Evolutionary conservation across 23 tunicate species (phyloP).

Genomic region (Halocynthia aurantium): DNA sequence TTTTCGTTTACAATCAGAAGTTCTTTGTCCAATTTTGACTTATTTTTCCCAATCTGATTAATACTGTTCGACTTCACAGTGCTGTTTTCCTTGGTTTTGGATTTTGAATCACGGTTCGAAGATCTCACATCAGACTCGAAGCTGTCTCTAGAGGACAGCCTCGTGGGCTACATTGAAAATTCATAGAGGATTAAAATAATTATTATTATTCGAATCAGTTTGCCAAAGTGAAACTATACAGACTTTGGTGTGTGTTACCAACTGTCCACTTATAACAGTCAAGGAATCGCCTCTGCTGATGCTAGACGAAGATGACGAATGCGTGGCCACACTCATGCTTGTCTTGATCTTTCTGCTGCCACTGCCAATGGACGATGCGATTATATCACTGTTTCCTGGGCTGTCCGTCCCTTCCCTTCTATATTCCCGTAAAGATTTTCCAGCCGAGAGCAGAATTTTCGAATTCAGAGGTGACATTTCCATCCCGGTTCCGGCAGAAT

Average conservation of each 20-base stretch:
- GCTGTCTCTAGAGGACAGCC: too few relatives aligned
- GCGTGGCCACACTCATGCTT: background rate
- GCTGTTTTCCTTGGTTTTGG: too few relatives aligned
- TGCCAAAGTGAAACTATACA: too few relatives aligned
- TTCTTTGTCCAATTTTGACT: too few relatives aligned
- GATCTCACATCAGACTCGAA: too few relatives aligned
- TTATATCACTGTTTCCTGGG: background rate
- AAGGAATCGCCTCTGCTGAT: constrained; percentile 6
- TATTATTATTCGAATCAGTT: too few relatives aligned
- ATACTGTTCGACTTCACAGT: too few relatives aligned
- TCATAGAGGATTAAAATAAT: too few relatives aligned
- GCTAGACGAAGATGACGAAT: constrained; percentile 9
- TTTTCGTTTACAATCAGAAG: too few relatives aligned
- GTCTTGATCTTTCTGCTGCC: background rate
- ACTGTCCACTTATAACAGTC: constrained; percentile 2
- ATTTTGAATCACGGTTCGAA: too few relatives aligned
- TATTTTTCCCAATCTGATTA: too few relatives aligned
- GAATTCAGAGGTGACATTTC: background rate
- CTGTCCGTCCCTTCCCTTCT: background rate
- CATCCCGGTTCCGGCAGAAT: background rate
- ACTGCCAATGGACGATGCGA: background rate
- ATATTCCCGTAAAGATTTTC: background rate
- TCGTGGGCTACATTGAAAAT: too few relatives aligned
- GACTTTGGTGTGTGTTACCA: background rate
- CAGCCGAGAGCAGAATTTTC: background rate